Evolutionary conservation across 2,113 vertebrate species (phyloP), one percentile per base, ranked within the genome.

Genomic region (Marcusenius ussheri): DNA sequence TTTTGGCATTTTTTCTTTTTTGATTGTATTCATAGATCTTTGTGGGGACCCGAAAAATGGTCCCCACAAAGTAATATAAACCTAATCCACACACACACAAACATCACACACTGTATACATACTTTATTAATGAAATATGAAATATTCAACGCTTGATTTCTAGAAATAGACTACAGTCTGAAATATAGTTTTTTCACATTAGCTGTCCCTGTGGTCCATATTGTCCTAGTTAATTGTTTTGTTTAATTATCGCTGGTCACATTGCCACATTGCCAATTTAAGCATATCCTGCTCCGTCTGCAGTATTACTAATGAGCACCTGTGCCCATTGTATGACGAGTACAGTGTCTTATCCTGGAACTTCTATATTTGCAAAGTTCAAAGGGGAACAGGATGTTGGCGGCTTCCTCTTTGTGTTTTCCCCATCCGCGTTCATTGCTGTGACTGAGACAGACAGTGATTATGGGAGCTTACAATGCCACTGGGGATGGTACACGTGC

Each of bases 311-410:
- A 89, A 49, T 83, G 70, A 56, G 21, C 88, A 89, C 47, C 88
- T 83, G 74, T 47, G 47, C 49, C 62, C 70, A 42, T 88, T 88
- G 53, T 62, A 62, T 87, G 49, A 35, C 5, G 6, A 45, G 49
- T 31, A 53, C 19, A 27, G 35, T 35, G 27, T 89, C 49, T 27
- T 56, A 84, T 42, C 70, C 70, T 39, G 27, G 21, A 27, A 27
- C 35, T 49, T 89, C 49, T 89, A 89, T 83, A 56, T 89, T 89
- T 89, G 88, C 62, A 56, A n/a, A 45, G 77, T 46, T 21, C 5
- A 42, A 49, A 39, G 47, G 13, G n/a, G 53, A 11, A 10, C 89
- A 85, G 89, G 89, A 89, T 84, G 89, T 35, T 46, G 24, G 21
- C 50, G 19, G 50, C 56, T 50, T 86, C 83, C 84, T 9, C 45